These are phyloP conservation scores for Thymelicus sylvestris DNA, from an alignment of 2,888 invertebrate species.

Conservation along the genomic window DNA sequence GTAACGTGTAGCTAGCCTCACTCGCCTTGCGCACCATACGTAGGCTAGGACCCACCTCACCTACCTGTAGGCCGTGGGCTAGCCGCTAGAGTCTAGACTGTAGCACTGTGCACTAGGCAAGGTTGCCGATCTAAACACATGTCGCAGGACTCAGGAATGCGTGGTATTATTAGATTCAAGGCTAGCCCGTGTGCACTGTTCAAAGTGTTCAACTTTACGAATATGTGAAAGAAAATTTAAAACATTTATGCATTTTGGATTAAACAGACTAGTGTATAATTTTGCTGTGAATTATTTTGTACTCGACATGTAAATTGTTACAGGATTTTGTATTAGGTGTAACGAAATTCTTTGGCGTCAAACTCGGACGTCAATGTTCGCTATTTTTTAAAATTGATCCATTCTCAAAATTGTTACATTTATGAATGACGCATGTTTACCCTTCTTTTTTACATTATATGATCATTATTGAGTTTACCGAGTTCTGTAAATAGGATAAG, in stretches of 20 bases:
- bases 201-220: not conserved
- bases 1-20: constrained; percentile 35
- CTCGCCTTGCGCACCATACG: constrained; percentile 41
- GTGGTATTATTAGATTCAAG: constrained; percentile 71
- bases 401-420: too few species aligned
- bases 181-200: constrained; percentile 51
- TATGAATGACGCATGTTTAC: too few species aligned
- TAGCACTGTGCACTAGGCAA: constrained; percentile 35
- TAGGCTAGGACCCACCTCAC: not conserved
- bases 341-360: too few species aligned
- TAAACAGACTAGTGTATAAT: not conserved
- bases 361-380: too few species aligned
- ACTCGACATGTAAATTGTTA: too few species aligned
- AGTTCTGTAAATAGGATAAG: too few species aligned
- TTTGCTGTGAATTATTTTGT: not conserved
- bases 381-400: too few species aligned
- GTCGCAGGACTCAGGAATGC: constrained; percentile 57
- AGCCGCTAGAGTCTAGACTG: constrained; percentile 3
- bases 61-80: constrained; percentile 1
- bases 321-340: too few species aligned
- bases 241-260: not conserved
- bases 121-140: constrained; percentile 52
- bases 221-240: not conserved
- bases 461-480: too few species aligned
- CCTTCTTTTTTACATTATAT: too few species aligned